Percentiles rank a stretch among this genome's conserved stretches.
These are phyloP conservation scores for Cyclopterus lumpus DNA, from an alignment of 2,797 vertebrate genomes.

Conservation along the genomic window DNA sequence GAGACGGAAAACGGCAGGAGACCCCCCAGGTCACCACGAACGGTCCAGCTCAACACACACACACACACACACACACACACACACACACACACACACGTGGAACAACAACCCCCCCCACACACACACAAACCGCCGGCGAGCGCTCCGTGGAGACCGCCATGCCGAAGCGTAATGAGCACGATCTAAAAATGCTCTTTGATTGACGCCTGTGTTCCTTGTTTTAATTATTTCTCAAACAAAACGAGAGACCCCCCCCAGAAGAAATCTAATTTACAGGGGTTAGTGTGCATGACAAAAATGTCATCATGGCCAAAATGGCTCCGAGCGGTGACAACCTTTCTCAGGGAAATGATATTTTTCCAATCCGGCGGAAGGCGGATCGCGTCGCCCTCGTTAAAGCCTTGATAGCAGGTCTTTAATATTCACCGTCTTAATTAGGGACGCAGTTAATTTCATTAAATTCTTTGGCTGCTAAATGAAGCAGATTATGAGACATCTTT, in stretches of 20 bases:
- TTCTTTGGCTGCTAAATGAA: slow-evolving; percentile 99
- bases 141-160: slow-evolving; percentile 43
- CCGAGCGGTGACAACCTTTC: slow-evolving; percentile 86
- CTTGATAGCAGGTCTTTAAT: slow-evolving; percentile 96
- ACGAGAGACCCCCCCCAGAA: slow-evolving; percentile 37
- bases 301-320: slow-evolving; percentile 84
- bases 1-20: slow-evolving; percentile 7
- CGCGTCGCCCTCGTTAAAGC: slow-evolving; percentile 90
- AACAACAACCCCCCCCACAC: slow-evolving; percentile 44
- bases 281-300: slow-evolving; percentile 83
- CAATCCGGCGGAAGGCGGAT: slow-evolving; percentile 87
- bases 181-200: slow-evolving; percentile 63
- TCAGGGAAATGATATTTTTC: slow-evolving; percentile 87
- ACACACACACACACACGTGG: slow-evolving; percentile 13
- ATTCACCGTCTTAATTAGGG: slow-evolving; percentile 99
- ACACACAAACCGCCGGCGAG: not conserved
- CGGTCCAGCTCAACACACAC: slow-evolving; percentile 13
- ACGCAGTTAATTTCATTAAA: slow-evolving; percentile 99
- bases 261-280: slow-evolving; percentile 80
- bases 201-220: slow-evolving; percentile 69
- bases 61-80: not conserved
- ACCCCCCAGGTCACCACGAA: slow-evolving; percentile 29
- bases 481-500: slow-evolving; percentile 99
- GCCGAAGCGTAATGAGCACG: slow-evolving; percentile 51
- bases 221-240: slow-evolving; percentile 77